Base-by-base conservation (phyloP, 2,797 vertebrate species). In the Babyrousa celebensis region DNA sequence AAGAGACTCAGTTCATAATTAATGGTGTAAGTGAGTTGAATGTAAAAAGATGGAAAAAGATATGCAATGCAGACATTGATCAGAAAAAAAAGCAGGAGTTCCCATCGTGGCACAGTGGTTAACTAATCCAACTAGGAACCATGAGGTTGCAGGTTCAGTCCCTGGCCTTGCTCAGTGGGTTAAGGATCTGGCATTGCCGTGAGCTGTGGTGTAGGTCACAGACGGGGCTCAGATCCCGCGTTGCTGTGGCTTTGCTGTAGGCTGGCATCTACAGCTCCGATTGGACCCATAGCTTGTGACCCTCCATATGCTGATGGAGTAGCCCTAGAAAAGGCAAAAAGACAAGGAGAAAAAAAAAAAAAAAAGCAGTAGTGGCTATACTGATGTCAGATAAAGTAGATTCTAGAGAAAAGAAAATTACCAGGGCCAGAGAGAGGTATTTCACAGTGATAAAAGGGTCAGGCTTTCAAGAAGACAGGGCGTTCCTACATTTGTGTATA, bases 1-100 rank as follows among this genome's bases (percentile, higher is more conserved):
- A 62, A 74, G 85, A 74, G 74, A 74, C 68, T 72, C 70, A 48
- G 18, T 87, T 48, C 56, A 87, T 62, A 87, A 74, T 43, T n/a
- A 87, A 48, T 74, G 12, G 29, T 25, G 48, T 87, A 48, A 14
- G 29, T 25, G 62, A 18, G 3, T 23, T 74, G 70, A 32, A 75
- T 18, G 18, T 62, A 43, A 62, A 63, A 74, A 74, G 27, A 25
- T 74, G 70, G 27, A 20, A 23, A 74, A 87, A 62, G 27, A 25
- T 48, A 25, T n/a, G 27, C 56, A 87, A 17, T 60, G 20, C 70
- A 75, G 43, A 63, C 56, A 43, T 17, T 70, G n/a, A 87, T 29
- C 7, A 62, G 29, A 75, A 87, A 43, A 48, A 48, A 48, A 48
- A 48, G 36, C 36, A 36, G 36, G 36, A 36, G 4, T 36, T 36